A percentile compares a stretch with the other conserved stretches of the same genome.
phyloP scores from a whole-genome alignment of 2,113 vertebrate species.

The Aptenodytes patagonicus region DNA sequence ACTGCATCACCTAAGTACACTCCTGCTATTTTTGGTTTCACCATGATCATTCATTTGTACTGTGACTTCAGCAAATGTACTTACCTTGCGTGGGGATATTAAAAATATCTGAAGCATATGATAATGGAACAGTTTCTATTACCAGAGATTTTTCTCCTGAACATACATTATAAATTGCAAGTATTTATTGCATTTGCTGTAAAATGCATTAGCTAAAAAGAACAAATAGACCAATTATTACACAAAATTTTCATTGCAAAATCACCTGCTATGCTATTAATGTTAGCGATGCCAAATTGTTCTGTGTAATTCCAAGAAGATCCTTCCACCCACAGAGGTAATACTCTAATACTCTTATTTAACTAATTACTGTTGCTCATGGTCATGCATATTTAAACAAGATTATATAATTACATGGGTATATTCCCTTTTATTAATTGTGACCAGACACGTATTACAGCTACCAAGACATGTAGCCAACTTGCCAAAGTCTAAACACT shows the following conservation, averaged over 20 bases:
- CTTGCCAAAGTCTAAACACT: not conserved
- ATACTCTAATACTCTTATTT: not conserved
- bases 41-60: not conserved
- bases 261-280: not conserved
- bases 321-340: not conserved
- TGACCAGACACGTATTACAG: not conserved
- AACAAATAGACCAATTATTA: not conserved
- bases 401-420: not conserved
- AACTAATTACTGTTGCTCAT: not conserved
- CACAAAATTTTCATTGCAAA: not conserved
- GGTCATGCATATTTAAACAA: not conserved
- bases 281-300: not conserved
- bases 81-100: not conserved
- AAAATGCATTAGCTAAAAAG: not conserved
- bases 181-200: not conserved
- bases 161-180: not conserved
- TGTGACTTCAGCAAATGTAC: not conserved
- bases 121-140: not conserved
- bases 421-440: not conserved
- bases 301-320: not conserved
- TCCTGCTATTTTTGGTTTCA: not conserved
- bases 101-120: not conserved
- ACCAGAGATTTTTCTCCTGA: not conserved
- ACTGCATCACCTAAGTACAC: not conserved
- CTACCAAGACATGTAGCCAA: not conserved